These are phyloP conservation scores for Eupithecia vulgata DNA, from an alignment of 2,888 invertebrate species.

Conservation along the genomic window DNA sequence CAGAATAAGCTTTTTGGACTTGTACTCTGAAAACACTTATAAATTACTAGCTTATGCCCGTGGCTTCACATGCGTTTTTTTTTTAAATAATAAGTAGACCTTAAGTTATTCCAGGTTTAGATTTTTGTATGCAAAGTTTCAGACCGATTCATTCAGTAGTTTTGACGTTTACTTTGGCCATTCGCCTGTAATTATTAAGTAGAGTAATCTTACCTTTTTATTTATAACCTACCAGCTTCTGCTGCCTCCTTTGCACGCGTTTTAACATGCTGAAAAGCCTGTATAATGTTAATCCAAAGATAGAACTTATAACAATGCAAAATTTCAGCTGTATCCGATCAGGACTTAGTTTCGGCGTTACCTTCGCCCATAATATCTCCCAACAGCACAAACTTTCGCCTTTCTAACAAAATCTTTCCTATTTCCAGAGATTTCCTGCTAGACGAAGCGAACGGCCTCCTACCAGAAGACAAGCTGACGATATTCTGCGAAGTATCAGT, in stretches of 20 bases:
- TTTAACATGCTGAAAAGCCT: background rate
- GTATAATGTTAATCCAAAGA: background rate
- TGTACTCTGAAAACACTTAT: background rate
- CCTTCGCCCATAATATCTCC: background rate
- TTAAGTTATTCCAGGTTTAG: too few relatives aligned
- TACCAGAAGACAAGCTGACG: slow-evolving; percentile 99
- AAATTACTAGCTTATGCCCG: background rate
- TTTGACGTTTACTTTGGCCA: too few relatives aligned
- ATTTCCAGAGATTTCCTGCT: slow-evolving; percentile 95
- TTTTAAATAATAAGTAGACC: too few relatives aligned
- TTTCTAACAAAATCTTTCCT: slow-evolving; percentile 29
- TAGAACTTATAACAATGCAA: background rate
- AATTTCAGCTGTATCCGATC: background rate
- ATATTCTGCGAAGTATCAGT: slow-evolving; percentile 99
- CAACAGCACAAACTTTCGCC: background rate
- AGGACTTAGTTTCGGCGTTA: background rate
- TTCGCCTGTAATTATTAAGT: too few relatives aligned
- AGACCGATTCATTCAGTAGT: too few relatives aligned
- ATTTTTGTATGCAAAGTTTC: too few relatives aligned
- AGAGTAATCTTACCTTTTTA: too few relatives aligned
- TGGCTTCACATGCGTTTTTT: background rate
- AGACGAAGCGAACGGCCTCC: slow-evolving; percentile 98
- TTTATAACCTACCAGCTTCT: too few relatives aligned
- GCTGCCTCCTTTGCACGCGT: too few relatives aligned
- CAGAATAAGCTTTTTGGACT: background rate